These are phyloP conservation scores for Ctenochaetus hawaiiensis DNA, from an alignment of 2,797 vertebrate genomes.

Conservation along the genomic window DNA sequence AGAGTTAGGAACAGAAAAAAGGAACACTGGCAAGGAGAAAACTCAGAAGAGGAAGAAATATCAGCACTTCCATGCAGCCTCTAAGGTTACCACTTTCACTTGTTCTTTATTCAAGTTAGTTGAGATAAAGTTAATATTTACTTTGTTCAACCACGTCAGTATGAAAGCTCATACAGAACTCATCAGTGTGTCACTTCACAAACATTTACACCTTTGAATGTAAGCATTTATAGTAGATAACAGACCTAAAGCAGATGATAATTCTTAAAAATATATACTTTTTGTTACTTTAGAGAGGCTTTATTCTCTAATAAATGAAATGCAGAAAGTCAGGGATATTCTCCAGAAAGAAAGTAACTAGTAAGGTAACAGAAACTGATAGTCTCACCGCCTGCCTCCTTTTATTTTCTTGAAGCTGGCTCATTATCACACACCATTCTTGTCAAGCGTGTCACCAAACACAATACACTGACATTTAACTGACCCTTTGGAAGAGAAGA, in stretches of 20 bases:
- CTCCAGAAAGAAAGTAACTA: constrained; percentile 7
- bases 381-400: constrained; percentile 38
- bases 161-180: neutral
- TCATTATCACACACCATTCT: constrained; percentile 68
- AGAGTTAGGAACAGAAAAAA: neutral
- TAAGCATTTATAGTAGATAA: neutral
- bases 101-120: neutral
- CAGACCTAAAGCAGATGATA: neutral
- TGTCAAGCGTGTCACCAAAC: constrained; percentile 59
- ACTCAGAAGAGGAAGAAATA: neutral
- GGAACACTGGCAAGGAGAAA: neutral
- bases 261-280: neutral
- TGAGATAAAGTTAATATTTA: neutral
- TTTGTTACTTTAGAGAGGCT: neutral
- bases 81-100: neutral
- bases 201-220: neutral
- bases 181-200: neutral
- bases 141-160: neutral
- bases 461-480: constrained; percentile 74
- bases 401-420: constrained; percentile 56
- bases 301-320: neutral
- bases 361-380: constrained; percentile 56
- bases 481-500: constrained; percentile 60
- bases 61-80: neutral
- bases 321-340: neutral